phyloP scores from a whole-genome alignment of 2,113 vertebrate species.

The Ictalurus furcatus region DNA sequence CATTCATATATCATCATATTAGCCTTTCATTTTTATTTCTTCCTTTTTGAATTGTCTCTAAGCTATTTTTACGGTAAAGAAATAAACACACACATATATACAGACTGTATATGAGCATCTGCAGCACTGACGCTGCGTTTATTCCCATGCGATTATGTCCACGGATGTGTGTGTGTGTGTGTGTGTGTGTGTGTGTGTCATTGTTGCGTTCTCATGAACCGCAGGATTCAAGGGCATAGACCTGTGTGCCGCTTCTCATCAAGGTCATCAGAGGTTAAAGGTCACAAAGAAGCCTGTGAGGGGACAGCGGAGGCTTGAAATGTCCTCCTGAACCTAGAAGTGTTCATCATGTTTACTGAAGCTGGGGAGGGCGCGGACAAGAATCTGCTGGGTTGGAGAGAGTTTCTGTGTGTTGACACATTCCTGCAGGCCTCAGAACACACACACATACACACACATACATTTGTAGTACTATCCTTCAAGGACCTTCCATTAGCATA shows the following conservation, averaged over 20 bases:
- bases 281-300: conserved; percentile 20
- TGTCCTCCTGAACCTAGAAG: neutral
- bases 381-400: conserved; percentile 56
- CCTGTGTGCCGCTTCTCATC: conserved; percentile 5
- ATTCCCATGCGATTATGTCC: neutral
- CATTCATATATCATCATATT: neutral
- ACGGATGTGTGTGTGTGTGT: neutral
- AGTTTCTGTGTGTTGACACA: conserved; percentile 46
- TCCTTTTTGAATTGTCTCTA: neutral
- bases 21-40: neutral
- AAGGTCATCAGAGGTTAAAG: conserved; percentile 25
- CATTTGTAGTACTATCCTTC: neutral
- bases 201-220: conserved; percentile 67
- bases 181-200: neutral
- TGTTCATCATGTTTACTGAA: conserved; percentile 49
- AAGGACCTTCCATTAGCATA: neutral
- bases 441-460: neutral
- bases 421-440: conserved; percentile 20
- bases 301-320: neutral
- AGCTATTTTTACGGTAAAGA: neutral
- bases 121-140: neutral
- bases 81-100: neutral
- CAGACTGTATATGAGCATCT: neutral
- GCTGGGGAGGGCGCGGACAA: conserved; percentile 26
- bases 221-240: conserved; percentile 46